Base-by-base conservation (phyloP, 2,113 vertebrate genomes). In the Aspidoscelis tigris region DNA sequence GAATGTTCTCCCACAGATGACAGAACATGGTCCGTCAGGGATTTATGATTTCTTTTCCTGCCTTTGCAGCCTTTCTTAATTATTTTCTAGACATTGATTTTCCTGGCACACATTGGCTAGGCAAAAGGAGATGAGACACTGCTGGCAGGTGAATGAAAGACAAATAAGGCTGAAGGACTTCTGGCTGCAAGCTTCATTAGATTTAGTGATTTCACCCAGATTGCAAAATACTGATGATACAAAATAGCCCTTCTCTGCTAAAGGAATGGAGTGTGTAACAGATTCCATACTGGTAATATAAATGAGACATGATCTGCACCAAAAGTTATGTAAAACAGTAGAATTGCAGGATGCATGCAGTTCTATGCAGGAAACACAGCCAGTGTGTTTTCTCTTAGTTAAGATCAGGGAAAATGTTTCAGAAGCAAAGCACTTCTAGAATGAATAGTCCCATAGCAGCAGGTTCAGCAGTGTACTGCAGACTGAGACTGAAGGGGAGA, bases 401-500 rank as follows among this genome's bases (percentile, higher is more conserved):
- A 74, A 65, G 88, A 64, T 85, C 5, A 68, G 8, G 1, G 0
- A 50, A n/a, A 33, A 22, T n/a, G 68, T 5, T 84, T n/a, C 79
- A 0, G n/a, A 68, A 69, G 80, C 81, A 77, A 83, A 73, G 12
- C 14, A 12, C 0, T 0, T 74, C 58, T 88, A 71, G 83, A 65
- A 85, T 88, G 76, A 70, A 6, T 16, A 70, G 77, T 24, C 44
- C 11, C 41, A 84, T 69, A 33, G 12, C 78, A 43, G 39, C 33
- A 41, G 80, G 39, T 91, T 93, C 50, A 85, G 78, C 76, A 89
- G 14, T 20, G 0, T 0, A 86, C 53, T 88, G 0, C 84, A 76
- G 77, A 83, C 85, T 4, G 80, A 87, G 91, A 91, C 26, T 16
- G 78, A 89, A 88, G 88, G 92, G 88, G 89, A 92, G 84, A 85